A percentile compares a stretch with the other conserved stretches of the same genome.
These are phyloP conservation scores for Paramormyrops hopkinsi DNA, from an alignment of 2,797 vertebrate genomes.

Conservation along the genomic window DNA sequence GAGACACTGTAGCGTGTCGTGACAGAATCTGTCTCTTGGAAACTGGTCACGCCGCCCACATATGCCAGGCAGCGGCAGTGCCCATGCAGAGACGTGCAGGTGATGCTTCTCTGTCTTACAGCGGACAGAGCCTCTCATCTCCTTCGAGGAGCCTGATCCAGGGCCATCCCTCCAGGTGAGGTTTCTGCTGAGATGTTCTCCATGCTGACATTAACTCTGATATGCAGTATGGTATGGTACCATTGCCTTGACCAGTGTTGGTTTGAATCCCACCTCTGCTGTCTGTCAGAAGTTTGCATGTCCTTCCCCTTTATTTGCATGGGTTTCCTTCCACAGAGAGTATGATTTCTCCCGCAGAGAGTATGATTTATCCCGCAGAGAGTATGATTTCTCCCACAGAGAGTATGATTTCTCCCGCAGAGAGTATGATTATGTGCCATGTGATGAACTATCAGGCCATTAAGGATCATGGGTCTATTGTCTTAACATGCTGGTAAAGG, in stretches of 20 bases:
- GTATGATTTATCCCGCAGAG: neutral
- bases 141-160: slow-evolving; percentile 54
- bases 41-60: neutral
- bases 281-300: neutral
- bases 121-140: slow-evolving; percentile 54
- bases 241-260: neutral
- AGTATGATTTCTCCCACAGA: neutral
- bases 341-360: neutral
- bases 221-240: neutral
- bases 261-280: neutral
- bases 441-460: neutral
- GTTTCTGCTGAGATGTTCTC: slow-evolving; percentile 2
- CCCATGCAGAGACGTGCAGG: neutral
- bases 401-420: neutral
- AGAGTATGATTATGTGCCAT: neutral
- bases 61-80: neutral
- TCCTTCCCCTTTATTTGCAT: neutral
- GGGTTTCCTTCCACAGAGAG: neutral
- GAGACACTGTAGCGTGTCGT: neutral
- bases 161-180: slow-evolving; percentile 26
- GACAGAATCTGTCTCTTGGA: neutral
- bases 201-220: neutral
- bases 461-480: neutral
- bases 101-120: slow-evolving; percentile 33
- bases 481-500: neutral